Base-by-base conservation (phyloP, 92 coral and sea anemone genomes). In the Palythoa heliodiscus region DNA sequence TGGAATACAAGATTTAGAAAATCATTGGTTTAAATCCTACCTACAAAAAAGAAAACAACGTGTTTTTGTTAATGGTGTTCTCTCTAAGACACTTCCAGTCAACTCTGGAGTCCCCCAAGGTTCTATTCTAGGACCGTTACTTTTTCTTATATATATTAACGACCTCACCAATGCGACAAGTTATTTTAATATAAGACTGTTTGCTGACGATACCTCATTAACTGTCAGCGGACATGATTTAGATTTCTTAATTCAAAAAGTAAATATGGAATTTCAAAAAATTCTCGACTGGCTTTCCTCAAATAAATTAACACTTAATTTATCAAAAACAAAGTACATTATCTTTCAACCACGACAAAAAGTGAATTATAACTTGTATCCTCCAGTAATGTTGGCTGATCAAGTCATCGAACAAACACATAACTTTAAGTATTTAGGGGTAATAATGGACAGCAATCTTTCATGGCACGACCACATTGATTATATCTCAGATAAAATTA, bases 51-150 rank as follows among this genome's bases (percentile, higher is more conserved):
- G 87, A 75, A 88, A 74, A 73, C 87, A 83, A 75, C 75, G 77
- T 16, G 87, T 50, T 9, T 83, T 53, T 75, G 78, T 82, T 24
- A 88, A 83, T 73, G 90, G 90, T 52, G 73, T 73, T 23, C 43
- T 53, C 52, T 88, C 90, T 57, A 22, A 75, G 47, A 54, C 77
- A 48, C 83, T 88, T 40, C 47, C 40, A 16, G 25, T 83, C 47
- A 48, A 57, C 52, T 71, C 90, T 52, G 90, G 90, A 53, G 90
- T 88, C 63, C 87, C 87, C 13, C 84, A 83, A 83, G 90, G 87
- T 55, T 88, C 87, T 20, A 76, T 88, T 71, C 72, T 88, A 60
- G 87, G 83, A 37, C 90, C 90, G 13, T 39, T 88, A 63, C 84
- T 88, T 83, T 83, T 88, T 40, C 61, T 88, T 22, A 37, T 88